Conservation (phyloP, 2,888 invertebrate genomes). For the Icerya purchasi region DNA sequence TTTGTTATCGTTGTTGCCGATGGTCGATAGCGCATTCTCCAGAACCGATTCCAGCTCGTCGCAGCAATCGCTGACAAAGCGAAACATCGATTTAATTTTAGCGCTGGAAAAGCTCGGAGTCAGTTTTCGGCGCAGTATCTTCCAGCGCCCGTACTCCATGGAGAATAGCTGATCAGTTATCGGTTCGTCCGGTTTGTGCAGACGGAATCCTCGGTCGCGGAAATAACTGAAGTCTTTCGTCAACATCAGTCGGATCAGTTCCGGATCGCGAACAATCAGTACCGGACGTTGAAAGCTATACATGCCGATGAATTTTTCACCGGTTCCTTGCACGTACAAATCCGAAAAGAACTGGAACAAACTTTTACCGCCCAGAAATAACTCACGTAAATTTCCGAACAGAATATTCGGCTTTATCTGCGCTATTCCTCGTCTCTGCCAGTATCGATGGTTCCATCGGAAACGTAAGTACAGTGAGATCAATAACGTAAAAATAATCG, state of each 20-base stretch:
- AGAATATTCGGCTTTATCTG: slow-evolving; percentile 24
- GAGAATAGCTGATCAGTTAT: slow-evolving; percentile 26
- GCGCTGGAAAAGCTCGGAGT: slow-evolving; percentile 33
- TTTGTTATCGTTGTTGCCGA: background rate
- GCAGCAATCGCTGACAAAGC: slow-evolving; percentile 26
- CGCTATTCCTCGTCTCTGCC: slow-evolving; percentile 25
- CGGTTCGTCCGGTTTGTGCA: slow-evolving; percentile 23
- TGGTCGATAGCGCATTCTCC: background rate
- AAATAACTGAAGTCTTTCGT: slow-evolving; percentile 30
- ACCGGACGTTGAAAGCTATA: slow-evolving; percentile 29
- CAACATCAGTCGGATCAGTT: slow-evolving; percentile 28
- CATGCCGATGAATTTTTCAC: slow-evolving; percentile 26
- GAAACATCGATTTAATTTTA: slow-evolving; percentile 32
- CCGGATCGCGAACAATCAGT: slow-evolving; percentile 27
- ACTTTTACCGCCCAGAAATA: slow-evolving; percentile 22
- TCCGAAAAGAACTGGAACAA: slow-evolving; percentile 23
- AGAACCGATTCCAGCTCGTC: slow-evolving; percentile 21
- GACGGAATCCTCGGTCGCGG: slow-evolving; percentile 26
- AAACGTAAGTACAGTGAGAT: no score
- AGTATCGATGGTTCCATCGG: slow-evolving; percentile 20
- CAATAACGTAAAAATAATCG: no score
- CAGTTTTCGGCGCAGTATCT: slow-evolving; percentile 29
- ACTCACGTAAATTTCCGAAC: slow-evolving; percentile 26
- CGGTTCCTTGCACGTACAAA: slow-evolving; percentile 23
- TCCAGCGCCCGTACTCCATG: slow-evolving; percentile 31